Evolutionary conservation across 2,113 vertebrate genomes (phyloP).

Genomic region (Morphnarchus princeps): DNA sequence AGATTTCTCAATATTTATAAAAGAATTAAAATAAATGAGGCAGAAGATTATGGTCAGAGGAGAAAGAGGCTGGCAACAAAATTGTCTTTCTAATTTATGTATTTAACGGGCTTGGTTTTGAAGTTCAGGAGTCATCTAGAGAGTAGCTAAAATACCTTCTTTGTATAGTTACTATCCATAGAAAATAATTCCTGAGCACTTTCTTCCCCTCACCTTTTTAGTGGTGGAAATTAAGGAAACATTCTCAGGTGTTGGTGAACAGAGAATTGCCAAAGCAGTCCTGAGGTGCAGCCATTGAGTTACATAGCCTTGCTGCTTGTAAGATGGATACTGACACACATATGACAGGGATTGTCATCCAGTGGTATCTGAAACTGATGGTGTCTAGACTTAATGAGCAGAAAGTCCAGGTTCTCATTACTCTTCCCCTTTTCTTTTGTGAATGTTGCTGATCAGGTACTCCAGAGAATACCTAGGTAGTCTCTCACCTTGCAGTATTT

Average conservation of each 20-base stretch:
- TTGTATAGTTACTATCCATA: neutral
- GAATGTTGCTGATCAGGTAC: neutral
- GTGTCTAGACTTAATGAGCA: neutral
- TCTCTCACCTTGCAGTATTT: neutral
- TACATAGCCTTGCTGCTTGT: accelerated
- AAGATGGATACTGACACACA: neutral
- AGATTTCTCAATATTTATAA: neutral
- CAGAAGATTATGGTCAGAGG: neutral
- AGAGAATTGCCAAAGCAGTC: neutral
- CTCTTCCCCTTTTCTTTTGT: neutral
- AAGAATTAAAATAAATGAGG: neutral
- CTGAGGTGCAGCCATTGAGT: neutral
- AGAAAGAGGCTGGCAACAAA: neutral
- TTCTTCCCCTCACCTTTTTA: neutral
- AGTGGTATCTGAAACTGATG: neutral
- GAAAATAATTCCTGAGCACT: neutral
- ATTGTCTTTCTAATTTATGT: neutral
- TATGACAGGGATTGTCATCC: neutral
- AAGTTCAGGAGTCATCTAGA: neutral
- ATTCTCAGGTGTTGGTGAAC: neutral
- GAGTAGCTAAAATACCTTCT: neutral
- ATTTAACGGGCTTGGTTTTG: neutral
- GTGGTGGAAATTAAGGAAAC: neutral
- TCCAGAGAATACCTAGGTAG: neutral
- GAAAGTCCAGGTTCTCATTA: neutral